phyloP scores from a whole-genome alignment of 2,888 invertebrate genomes.

The Zygaena filipendulae region DNA sequence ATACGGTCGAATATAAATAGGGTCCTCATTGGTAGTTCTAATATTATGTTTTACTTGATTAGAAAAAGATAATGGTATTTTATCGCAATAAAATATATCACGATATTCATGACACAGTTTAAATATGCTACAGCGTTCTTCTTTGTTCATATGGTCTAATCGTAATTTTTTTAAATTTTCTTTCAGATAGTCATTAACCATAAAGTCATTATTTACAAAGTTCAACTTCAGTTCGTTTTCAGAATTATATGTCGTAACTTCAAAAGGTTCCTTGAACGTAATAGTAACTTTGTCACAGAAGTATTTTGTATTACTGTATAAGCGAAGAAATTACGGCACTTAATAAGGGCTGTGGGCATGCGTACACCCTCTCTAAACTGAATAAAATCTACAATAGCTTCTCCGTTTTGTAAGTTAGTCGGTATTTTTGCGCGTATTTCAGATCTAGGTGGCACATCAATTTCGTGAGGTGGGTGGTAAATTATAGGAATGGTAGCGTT shows the following conservation, averaged over 20 bases:
- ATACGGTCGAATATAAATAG: constrained; percentile 14
- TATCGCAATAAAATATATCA: constrained; percentile 25
- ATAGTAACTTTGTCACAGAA: constrained; percentile 1
- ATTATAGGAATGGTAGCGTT: too few relatives aligned
- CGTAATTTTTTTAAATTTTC: constrained; percentile 10
- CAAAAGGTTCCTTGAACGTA: too few relatives aligned
- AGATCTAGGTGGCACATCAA: too few relatives aligned
- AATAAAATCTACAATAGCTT: constrained; percentile 1
- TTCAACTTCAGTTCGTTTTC: background rate
- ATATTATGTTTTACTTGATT: constrained; percentile 27
- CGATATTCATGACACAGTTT: constrained; percentile 19
- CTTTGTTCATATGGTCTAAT: constrained; percentile 20
- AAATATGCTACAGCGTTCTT: constrained; percentile 19
- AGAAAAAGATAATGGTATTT: constrained; percentile 19
- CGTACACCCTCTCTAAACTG: constrained; percentile 4
- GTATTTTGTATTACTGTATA: constrained; percentile 4
- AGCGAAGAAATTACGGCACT: constrained; percentile 3
- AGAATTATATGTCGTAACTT: too few relatives aligned
- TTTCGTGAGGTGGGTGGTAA: constrained; percentile 6
- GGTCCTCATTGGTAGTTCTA: constrained; percentile 18
- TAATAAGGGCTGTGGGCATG: constrained; percentile 16
- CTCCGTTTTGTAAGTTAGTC: background rate
- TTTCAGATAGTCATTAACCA: too few relatives aligned
- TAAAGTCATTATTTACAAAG: too few relatives aligned
- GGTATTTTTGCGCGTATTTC: too few relatives aligned